Conservation (phyloP, 2,113 vertebrate genomes). For the Chaenogobius annularis region DNA sequence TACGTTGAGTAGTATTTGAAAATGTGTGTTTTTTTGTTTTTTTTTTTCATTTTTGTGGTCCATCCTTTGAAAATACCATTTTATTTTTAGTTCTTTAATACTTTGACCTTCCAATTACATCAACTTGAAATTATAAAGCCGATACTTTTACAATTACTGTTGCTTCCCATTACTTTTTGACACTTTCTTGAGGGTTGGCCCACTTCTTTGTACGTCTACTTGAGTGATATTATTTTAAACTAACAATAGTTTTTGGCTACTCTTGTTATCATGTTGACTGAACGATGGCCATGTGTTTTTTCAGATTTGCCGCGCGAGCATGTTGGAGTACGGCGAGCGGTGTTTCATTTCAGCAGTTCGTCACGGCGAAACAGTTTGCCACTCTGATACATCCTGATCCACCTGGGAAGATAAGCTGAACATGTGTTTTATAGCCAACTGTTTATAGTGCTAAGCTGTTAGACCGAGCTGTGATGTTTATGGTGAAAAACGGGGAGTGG, state of each 20-base stretch:
- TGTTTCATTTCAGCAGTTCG: constrained; percentile 53
- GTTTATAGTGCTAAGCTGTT: constrained; percentile 60
- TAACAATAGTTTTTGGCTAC: neutral
- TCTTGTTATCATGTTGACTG: neutral
- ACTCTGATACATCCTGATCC: constrained; percentile 56
- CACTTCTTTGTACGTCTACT: too few species aligned
- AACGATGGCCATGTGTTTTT: neutral
- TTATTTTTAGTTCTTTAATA: too few species aligned
- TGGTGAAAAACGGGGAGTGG: neutral
- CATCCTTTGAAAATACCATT: too few species aligned
- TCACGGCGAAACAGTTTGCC: constrained; percentile 50
- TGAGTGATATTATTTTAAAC: too few species aligned
- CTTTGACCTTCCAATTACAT: too few species aligned
- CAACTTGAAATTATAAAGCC: too few species aligned
- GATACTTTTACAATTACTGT: too few species aligned
- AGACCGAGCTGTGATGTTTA: constrained; percentile 31
- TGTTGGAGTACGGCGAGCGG: constrained; percentile 29
- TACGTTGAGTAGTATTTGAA: too few species aligned
- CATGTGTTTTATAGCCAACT: constrained; percentile 64
- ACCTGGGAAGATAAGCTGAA: constrained; percentile 48
- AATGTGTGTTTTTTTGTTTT: too few species aligned
- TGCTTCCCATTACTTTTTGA: too few species aligned
- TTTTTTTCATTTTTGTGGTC: neutral
- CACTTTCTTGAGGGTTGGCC: too few species aligned
- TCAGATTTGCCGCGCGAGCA: constrained; percentile 11